Evolutionary conservation across 2,797 vertebrate genomes (phyloP), one percentile per base, ranked within the genome.

Genomic region (Squalus acanthias): DNA sequence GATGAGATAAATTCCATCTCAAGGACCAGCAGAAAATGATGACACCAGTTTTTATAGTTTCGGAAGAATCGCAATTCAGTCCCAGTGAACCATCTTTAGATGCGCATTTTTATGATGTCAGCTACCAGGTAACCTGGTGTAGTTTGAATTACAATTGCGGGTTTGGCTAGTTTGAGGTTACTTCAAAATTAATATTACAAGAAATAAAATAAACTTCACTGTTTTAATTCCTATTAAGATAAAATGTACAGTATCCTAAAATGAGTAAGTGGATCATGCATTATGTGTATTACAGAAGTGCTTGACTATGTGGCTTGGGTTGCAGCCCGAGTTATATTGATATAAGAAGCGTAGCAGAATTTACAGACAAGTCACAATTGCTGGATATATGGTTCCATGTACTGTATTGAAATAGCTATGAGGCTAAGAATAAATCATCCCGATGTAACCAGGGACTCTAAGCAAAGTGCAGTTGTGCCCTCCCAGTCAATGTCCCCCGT

Each of bases 1-100:
- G 99, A 99, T 99, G 99, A 99, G 99, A 99, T 99, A 99, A 99
- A 99, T 99, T 99, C 98, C 98, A 96, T 99, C 99, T 99, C 98
- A 98, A 98, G 98, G 98, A 99, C 99, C 99, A 98, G 99, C 98
- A 99, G 98, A 98, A 99, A 99, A 99, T 99, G 98, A 99, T 99
- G 99, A 99, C 99, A 98, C 98, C 97, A 98, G 99, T 98, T 99
- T 99, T 99, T 99, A 99, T 98, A 98, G 98, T 99, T 99, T 99
- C 99, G 99, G 99, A 98, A 98, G 98, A 99, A 99, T 99, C 98
- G 99, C 98, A 72, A 98, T 98, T 98, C 98, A 98, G 98, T 98
- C 98, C 98, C 98, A 97, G 97, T 98, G 98, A 98, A 98, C 98
- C 98, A 98, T 98, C 98, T 98, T 98, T 97, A 97, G 98, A 97